phyloP scores from a whole-genome alignment of 2,113 vertebrate genomes.

The Elaphurus davidianus region DNA sequence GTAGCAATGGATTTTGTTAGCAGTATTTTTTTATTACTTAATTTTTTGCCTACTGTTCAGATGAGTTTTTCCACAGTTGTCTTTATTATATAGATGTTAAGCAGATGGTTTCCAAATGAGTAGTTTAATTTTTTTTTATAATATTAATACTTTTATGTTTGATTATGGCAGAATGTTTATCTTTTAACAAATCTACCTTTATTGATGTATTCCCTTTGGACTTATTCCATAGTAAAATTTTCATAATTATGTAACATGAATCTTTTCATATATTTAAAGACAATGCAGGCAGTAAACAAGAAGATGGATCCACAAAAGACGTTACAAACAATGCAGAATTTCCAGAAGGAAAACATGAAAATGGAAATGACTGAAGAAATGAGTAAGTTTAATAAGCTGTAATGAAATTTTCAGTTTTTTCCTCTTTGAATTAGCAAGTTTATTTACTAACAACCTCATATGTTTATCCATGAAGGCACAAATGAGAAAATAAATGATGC shows the following conservation, averaged over 20 bases:
- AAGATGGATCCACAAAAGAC: conserved; percentile 99
- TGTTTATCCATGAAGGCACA: not conserved
- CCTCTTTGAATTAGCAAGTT: not conserved
- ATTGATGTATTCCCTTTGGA: not conserved
- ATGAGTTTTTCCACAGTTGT: not conserved
- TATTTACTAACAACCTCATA: not conserved
- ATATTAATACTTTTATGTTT: not conserved
- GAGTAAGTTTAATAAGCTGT: conserved; percentile 86
- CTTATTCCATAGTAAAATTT: not conserved
- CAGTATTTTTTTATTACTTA: not conserved
- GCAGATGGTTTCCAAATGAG: conserved; percentile 19
- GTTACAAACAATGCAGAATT: conserved; percentile 97
- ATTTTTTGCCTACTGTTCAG: not conserved
- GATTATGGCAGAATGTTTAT: not conserved
- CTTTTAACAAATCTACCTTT: not conserved
- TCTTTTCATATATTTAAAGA: conserved; percentile 81
- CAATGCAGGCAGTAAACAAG: conserved; percentile 98
- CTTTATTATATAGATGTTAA: conserved; percentile 21
- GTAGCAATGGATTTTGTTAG: conserved; percentile 21
- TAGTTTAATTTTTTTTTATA: conserved; percentile 9
- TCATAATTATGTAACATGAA: not conserved
- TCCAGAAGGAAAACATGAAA: conserved; percentile 99
- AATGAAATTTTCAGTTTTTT: not conserved
- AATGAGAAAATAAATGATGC: not conserved
- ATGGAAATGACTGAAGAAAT: conserved; percentile 99